Evolutionary conservation across 2,113 vertebrate species (phyloP).

Genomic region (Hepsetus odoe): DNA sequence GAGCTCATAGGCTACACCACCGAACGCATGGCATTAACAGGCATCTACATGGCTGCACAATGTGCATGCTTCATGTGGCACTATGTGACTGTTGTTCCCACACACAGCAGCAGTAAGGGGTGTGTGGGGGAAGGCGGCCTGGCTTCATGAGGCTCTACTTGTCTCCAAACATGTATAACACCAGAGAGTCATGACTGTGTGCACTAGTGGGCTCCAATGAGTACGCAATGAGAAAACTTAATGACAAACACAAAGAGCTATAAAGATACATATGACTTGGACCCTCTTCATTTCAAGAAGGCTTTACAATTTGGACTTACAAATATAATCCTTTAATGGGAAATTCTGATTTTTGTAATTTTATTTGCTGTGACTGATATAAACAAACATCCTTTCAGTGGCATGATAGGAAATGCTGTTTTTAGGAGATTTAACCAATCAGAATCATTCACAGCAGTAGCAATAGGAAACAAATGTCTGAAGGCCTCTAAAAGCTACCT

Average conservation of each 20-base stretch:
- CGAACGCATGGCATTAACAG: conserved; percentile 42
- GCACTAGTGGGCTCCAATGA: neutral
- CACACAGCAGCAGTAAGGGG: conserved; percentile 51
- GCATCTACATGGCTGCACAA: conserved; percentile 56
- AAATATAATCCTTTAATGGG: too few species aligned
- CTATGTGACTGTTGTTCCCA: conserved; percentile 68
- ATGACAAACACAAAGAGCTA: neutral
- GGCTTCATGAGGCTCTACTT: conserved; percentile 22
- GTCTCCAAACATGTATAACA: conserved; percentile 38
- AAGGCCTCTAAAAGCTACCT: too few species aligned
- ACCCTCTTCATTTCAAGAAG: too few species aligned
- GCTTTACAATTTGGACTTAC: too few species aligned
- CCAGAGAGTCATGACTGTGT: conserved; percentile 10
- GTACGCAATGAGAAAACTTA: neutral
- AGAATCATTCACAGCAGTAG: too few species aligned
- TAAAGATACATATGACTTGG: too few species aligned
- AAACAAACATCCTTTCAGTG: too few species aligned
- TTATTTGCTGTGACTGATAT: too few species aligned
- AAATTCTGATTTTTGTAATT: too few species aligned
- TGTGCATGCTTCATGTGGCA: conserved; percentile 60
- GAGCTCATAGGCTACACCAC: neutral
- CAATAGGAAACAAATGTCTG: too few species aligned
- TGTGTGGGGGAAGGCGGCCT: neutral
- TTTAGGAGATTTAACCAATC: too few species aligned
- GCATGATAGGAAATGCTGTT: too few species aligned